A percentile compares a stretch with the other conserved stretches of the same genome.
Evolutionary conservation across 2,888 invertebrate species (phyloP).

Genomic region (Sylvicola cinctus): DNA sequence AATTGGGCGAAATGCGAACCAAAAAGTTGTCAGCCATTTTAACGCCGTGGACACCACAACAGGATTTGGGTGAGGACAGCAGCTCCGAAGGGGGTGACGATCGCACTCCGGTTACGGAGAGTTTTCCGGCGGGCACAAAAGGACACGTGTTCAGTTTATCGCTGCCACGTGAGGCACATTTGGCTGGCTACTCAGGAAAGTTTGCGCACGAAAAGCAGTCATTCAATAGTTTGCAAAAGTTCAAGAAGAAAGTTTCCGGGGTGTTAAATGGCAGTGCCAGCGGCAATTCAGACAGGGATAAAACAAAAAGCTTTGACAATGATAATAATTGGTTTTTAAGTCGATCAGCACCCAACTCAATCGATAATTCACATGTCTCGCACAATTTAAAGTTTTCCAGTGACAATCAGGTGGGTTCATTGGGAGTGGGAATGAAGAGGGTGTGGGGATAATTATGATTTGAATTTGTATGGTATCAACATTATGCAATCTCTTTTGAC

Average conservation of each 20-base stretch:
- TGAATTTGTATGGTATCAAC: too few relatives aligned
- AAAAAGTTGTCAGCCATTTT: too few relatives aligned
- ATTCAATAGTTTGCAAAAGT: conserved; percentile 46
- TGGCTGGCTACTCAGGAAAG: conserved; percentile 15
- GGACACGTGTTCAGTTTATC: conserved; percentile 56
- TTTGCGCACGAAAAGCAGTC: conserved; percentile 22
- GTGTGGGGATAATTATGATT: too few relatives aligned
- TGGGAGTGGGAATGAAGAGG: too few relatives aligned
- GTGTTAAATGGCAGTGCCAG: conserved; percentile 27
- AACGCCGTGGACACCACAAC: conserved; percentile 63
- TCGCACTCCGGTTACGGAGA: too few relatives aligned
- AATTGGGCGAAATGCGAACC: background rate
- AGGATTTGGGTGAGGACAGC: conserved; percentile 52
- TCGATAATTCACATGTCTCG: conserved; percentile 27
- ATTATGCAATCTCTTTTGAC: too few relatives aligned
- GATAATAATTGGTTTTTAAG: conserved; percentile 66
- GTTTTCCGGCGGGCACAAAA: conserved; percentile 20
- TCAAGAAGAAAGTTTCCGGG: conserved; percentile 48
- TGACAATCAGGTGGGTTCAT: too few relatives aligned
- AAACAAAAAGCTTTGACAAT: conserved; percentile 10
- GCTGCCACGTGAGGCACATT: conserved; percentile 42
- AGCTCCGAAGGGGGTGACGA: conserved; percentile 9
- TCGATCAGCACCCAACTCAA: conserved; percentile 56
- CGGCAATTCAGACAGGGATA: conserved; percentile 17
- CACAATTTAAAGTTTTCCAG: too few relatives aligned